Conservation (phyloP, 2,113 vertebrate genomes). For the Phodopus roborovskii region DNA sequence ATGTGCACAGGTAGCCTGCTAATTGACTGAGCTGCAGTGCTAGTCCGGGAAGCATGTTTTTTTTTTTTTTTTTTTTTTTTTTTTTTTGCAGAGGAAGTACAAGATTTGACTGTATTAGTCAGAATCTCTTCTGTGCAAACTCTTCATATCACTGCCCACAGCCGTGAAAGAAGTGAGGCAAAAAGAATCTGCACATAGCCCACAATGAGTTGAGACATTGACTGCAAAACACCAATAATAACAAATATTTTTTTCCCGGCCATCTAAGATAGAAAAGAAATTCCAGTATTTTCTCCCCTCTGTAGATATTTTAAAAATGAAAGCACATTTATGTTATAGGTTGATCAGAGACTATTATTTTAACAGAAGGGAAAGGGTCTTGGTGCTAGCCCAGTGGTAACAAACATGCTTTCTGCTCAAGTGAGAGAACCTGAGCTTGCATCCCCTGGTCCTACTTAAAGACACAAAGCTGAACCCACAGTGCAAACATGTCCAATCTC, state of each 20-base stretch:
- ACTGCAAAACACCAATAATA: neutral
- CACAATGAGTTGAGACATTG: neutral
- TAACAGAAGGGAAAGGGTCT: neutral
- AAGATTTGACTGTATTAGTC: neutral
- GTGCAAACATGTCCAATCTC: neutral
- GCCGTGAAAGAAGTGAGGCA: neutral
- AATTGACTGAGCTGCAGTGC: accelerated
- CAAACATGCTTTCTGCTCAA: neutral
- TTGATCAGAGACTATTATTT: neutral
- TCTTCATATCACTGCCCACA: neutral
- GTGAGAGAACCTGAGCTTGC: neutral
- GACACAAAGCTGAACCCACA: neutral
- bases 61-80: too few species aligned
- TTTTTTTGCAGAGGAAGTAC: neutral
- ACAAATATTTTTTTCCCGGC: neutral
- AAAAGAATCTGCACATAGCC: neutral
- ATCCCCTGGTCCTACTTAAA: neutral
- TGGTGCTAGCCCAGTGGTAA: neutral
- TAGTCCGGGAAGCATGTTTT: neutral
- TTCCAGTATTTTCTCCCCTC: neutral
- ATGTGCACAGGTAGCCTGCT: neutral
- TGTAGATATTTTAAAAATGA: neutral
- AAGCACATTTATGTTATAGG: neutral
- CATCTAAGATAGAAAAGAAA: neutral
- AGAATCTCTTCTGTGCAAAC: neutral